Base-by-base conservation (phyloP, 2,113 vertebrate species). In the Elaphurus davidianus region DNA sequence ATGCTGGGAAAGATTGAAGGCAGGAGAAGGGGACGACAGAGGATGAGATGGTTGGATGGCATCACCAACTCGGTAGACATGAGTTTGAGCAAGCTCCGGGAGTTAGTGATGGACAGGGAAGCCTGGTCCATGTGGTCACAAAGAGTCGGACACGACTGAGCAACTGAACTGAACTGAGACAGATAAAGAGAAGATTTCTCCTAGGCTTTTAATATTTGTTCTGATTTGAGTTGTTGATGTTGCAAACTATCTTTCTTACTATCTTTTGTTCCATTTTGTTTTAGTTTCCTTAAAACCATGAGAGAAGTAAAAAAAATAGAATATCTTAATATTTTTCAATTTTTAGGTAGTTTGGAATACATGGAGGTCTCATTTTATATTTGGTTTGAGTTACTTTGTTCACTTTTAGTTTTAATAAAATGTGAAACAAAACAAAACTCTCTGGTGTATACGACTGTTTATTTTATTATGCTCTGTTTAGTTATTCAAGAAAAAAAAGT, bases 391-490 rank as follows among this genome's bases (percentile, higher is more conserved):
- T 96, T 96, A 74, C 89, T 98, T 98, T 94, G 78, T 94, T 96
- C 89, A 78, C 10, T 94, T 98, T 97, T 96, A 97, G 86, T 98
- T 98, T 98, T 94, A 98, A 98, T 98, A 98, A 98, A 90, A 97
- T 98, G 96, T 98, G 96, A 98, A 99, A 98, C 94, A 98, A 96
- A 90, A 92, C 79, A 91, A 98, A 98, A 98, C 97, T 98, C 98
- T 98, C 98, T 96, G 96, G 98, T 98, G 98, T 96, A 98, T 98
- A 98, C 95, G 93, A 95, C 94, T 99, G 98, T 99, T 99, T 99
- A 98, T 99, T 99, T 99, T 99, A 99, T 99, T 99, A 98, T 98
- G 91, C 97, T 98, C 98, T 99, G 98, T 99, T 99, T 99, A 98
- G 99, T 98, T 99, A 97, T 98, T 98, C 95, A 98, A 96, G 98